Evolutionary conservation across 2,113 vertebrate genomes (phyloP).

Genomic region (Syrmaticus mikado): DNA sequence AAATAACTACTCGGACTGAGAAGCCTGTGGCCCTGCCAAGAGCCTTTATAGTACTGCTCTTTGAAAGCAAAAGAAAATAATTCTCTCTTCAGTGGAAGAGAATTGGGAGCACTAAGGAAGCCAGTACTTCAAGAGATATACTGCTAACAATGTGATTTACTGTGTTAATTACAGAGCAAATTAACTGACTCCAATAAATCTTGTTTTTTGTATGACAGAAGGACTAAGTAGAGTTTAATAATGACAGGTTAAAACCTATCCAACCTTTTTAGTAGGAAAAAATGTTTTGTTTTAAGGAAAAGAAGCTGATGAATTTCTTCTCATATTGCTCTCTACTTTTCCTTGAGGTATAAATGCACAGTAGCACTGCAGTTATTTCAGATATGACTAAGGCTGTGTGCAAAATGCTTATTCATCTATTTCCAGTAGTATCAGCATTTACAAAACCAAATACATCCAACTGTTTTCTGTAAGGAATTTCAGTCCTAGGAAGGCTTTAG

Average conservation of each 20-base stretch:
- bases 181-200: not conserved
- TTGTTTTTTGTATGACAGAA: not conserved
- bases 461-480: not conserved
- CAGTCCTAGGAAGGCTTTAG: not conserved
- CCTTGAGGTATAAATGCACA: not conserved
- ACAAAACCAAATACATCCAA: not conserved
- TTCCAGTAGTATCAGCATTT: not conserved
- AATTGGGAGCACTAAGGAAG: not conserved
- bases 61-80: conserved; percentile 4
- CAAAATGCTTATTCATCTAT: conserved; percentile 17
- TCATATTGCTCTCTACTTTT: not conserved
- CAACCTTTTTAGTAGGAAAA: not conserved
- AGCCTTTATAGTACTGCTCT: not conserved
- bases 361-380: conserved; percentile 9
- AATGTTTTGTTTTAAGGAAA: not conserved
- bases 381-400: not conserved
- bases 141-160: not conserved
- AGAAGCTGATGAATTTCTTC: not conserved
- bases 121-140: not conserved
- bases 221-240: not conserved
- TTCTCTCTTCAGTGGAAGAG: not conserved
- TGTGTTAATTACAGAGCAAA: not conserved
- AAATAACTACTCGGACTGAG: not conserved
- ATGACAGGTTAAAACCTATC: not conserved
- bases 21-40: not conserved